Percentiles rank a stretch among this genome's conserved stretches.
phyloP scores from a whole-genome alignment of 2,797 vertebrate genomes.

The Eulemur rubriventer region DNA sequence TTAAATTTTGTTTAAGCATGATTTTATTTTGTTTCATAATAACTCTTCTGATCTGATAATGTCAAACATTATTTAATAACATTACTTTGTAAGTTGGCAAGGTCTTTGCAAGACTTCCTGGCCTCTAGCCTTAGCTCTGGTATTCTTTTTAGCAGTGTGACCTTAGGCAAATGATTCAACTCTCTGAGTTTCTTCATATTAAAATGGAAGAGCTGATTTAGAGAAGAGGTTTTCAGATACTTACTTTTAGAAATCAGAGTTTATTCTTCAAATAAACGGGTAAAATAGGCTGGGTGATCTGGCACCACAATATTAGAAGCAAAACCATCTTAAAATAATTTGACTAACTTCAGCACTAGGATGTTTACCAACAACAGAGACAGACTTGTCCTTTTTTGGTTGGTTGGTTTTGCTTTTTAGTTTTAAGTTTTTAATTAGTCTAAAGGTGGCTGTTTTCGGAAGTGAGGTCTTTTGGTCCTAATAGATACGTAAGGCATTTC shows the following conservation, averaged over 20 bases:
- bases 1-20: background rate
- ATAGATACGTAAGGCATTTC: background rate
- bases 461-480: background rate
- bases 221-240: background rate
- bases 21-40: conserved; percentile 7
- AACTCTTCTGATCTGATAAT: background rate
- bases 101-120: background rate
- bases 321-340: background rate
- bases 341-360: background rate
- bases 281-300: background rate
- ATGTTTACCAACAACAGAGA: background rate
- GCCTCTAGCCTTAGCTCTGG: background rate
- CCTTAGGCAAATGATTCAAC: background rate
- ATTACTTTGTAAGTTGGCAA: background rate
- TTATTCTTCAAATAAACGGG: background rate
- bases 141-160: background rate
- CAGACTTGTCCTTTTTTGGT: background rate
- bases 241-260: conserved; percentile 14
- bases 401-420: background rate
- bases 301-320: background rate
- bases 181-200: background rate
- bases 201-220: background rate
- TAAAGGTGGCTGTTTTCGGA: background rate
- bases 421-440: background rate
- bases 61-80: background rate